Conservation (phyloP, 2,797 vertebrate genomes). For the Sebastes reedi region DNA sequence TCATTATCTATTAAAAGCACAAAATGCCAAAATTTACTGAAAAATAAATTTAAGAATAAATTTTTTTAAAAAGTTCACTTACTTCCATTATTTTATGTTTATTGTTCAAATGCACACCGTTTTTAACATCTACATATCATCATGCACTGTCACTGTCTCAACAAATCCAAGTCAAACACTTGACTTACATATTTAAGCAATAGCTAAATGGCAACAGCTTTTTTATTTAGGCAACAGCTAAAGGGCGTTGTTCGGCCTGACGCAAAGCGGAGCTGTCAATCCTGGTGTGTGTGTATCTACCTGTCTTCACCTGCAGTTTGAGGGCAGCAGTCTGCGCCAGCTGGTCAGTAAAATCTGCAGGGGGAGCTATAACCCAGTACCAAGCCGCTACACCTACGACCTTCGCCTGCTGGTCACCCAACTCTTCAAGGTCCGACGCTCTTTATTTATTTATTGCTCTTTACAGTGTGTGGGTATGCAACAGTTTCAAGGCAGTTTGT, state of each 20-base stretch:
- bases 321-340: conserved; percentile 86
- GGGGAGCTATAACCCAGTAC: conserved; percentile 84
- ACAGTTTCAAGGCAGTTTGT: no score
- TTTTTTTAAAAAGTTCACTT: background rate
- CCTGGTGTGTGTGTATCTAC: background rate
- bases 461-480: background rate
- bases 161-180: background rate
- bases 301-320: conserved; percentile 82
- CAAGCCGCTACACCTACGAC: conserved; percentile 83
- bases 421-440: conserved; percentile 87
- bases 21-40: no score
- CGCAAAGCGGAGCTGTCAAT: no score
- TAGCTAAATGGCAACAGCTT: no score
- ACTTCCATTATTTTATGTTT: background rate
- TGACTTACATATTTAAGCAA: no score
- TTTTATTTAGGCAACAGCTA: no score
- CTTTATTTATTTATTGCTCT: background rate
- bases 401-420: conserved; percentile 85
- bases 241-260: no score
- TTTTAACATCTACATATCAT: background rate
- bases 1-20: no score
- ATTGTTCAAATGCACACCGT: background rate
- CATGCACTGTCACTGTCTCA: background rate
- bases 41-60: accelerated
- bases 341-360: conserved; percentile 90